Evolutionary conservation across 1,140 invertebrate species (phyloP).

Genomic region (Yoshiicerus persimilis): DNA sequence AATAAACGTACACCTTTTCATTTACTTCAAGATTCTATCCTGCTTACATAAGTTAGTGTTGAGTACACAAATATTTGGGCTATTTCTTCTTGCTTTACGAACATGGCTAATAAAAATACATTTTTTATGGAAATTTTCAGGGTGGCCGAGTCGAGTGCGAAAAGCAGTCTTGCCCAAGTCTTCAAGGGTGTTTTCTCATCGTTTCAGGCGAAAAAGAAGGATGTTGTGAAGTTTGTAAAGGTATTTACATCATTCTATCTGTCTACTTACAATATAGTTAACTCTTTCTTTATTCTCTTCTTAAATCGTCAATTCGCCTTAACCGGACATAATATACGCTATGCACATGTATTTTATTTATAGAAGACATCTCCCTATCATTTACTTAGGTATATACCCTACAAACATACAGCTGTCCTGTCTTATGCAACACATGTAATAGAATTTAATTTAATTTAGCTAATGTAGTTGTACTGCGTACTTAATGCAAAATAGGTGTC

Average conservation of each 20-base stretch:
- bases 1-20: neutral
- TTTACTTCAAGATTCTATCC: neutral
- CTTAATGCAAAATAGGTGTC: slow-evolving; percentile 3
- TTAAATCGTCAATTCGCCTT: neutral
- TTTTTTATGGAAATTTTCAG: slow-evolving; percentile 57
- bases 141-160: slow-evolving; percentile 72
- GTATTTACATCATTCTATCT: slow-evolving; percentile 54
- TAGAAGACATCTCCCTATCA: neutral
- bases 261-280: neutral
- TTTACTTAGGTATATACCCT: neutral
- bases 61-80: neutral
- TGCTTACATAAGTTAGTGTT: no score
- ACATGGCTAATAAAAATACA: neutral
- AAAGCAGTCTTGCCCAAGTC: slow-evolving; percentile 64
- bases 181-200: slow-evolving; percentile 69
- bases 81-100: neutral
- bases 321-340: neutral
- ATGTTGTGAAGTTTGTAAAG: slow-evolving; percentile 71
- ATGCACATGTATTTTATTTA: neutral
- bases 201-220: slow-evolving; percentile 60
- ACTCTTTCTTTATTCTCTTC: neutral
- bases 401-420: neutral
- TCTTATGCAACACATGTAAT: neutral
- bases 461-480: neutral
- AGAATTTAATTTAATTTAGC: neutral